Evolutionary conservation across 2,888 invertebrate species (phyloP), one percentile per base, ranked within the genome.

Genomic region (Drosophila pseudotakahashii): DNA sequence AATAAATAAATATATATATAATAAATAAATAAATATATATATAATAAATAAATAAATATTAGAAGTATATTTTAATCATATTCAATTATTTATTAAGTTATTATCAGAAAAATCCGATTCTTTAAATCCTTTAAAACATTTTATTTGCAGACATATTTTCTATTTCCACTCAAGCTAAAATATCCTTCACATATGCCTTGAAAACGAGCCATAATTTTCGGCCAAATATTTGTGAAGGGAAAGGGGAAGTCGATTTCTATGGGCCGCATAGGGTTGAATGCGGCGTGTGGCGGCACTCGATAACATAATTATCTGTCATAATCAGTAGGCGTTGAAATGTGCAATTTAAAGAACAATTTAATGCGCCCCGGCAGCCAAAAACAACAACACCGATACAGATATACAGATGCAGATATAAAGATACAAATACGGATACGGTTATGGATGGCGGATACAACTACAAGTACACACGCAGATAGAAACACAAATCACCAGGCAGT

Each of bases 251-350:
- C 11, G 7, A 7, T 6, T 7, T 41, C 10, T 0, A 11, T 48
- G 34, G 16, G 48, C 13, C 13, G 48, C 3, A 14, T 10, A 34
- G 53, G 30, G 60, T 37, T 37, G 63, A 51, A 42, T 50, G 51
- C 67, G 69, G 47, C 85, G 85, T 81, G 88, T 78, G 87, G 64
- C 86, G 71, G 54, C 80, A 83, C 83, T 86, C 88, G 78, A 82
- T 86, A 86, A 82, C 88, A 86, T 88, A 80, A 86, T 88, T 88
- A 86, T 86, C 84, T 89, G 88, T 87, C 89, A 90, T 82, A 78
- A 86, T 81, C 90, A 89, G 89, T 89, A 89, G 89, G 90, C 90
- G 89, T 89, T 88, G 87, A 89, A 90, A 90, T 89, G 81, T 77
- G 78, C 88, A 88, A 90, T 87, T 79, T 78, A 64, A 87, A 89